These are phyloP conservation scores for Bellardia pandia DNA, from an alignment of 2,888 invertebrate genomes.

Conservation along the genomic window DNA sequence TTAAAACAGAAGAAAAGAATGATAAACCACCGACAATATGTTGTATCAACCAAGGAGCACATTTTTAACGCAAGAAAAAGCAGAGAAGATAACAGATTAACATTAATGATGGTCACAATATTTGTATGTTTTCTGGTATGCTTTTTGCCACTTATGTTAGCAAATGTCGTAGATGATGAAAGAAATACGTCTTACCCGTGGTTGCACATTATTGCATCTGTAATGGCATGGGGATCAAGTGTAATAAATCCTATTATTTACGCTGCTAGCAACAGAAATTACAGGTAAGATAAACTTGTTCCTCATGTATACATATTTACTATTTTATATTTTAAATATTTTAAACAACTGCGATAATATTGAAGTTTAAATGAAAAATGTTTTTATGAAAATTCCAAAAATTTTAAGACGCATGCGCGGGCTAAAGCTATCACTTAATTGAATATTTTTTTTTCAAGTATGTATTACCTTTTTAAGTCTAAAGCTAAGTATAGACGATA, in stretches of 20 bases:
- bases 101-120: slow-evolving; percentile 93
- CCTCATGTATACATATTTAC: too few relatives aligned
- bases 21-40: slow-evolving; percentile 86
- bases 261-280: slow-evolving; percentile 94
- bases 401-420: too few relatives aligned
- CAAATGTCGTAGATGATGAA: slow-evolving; percentile 92
- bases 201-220: slow-evolving; percentile 92
- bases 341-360: too few relatives aligned
- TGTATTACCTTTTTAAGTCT: too few relatives aligned
- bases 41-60: slow-evolving; percentile 78
- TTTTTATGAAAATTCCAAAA: too few relatives aligned
- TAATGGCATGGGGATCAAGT: slow-evolving; percentile 95
- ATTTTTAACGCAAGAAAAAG: slow-evolving; percentile 80
- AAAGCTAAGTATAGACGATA: too few relatives aligned
- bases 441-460: too few relatives aligned
- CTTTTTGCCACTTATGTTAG: slow-evolving; percentile 94
- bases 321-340: too few relatives aligned
- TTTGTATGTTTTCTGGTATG: slow-evolving; percentile 94
- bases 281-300: slow-evolving; percentile 84
- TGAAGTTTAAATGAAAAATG: too few relatives aligned
- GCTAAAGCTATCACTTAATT: too few relatives aligned
- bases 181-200: slow-evolving; percentile 88
- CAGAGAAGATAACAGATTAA: slow-evolving; percentile 91
- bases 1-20: slow-evolving; percentile 89
- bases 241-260: slow-evolving; percentile 96